Base-by-base conservation (phyloP, 2,797 vertebrate species). In the Enteromius viviparus region DNA sequence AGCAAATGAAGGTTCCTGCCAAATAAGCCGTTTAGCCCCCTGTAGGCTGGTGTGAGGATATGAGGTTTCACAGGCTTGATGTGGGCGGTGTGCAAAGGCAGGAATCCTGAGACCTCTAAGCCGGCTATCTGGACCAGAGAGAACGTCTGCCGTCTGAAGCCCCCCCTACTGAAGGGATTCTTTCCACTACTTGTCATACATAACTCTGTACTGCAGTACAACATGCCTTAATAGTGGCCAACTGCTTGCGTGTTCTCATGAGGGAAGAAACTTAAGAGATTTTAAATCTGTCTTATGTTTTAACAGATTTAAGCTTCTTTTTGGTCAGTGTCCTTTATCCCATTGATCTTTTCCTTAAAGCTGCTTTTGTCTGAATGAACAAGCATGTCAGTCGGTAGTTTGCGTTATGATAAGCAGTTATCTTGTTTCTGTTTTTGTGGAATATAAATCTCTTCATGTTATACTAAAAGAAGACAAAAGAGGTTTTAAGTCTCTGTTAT, bases 171-270 rank as follows among this genome's bases (percentile, higher is more conserved):
- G 37, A 69, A 85, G 37, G 68, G 83, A 91, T 92, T 91, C 90
- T 90, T 92, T 91, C 91, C 90, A 79, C 45, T 77, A 49, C 64
- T 78, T 71, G 90, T 90, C 90, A 91, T 89, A 55, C 81, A 87
- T 87, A 87, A 60, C 85, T 86, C 65, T 75, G 74, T 86, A 68
- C 69, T 85, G 64, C 66, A 76, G 77, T 76, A 53, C 75, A 76
- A 17, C 42, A 21, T 71, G 71, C 51, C 14, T 47, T 65, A 49
- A 42, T 26, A 11, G 26, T 47, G 68, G n/a, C n/a, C 8, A 55
- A 14, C 34, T 47, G 37, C 10, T 29, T 76, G 12, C 49, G 32
- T 68, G 45, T 66, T 34, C 26, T 23, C 8, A 53, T 7, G 45
- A 51, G 12, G 40, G 45, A 51, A 51, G 10, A 47, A 8, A 51